phyloP scores from a whole-genome alignment of 2,113 vertebrate species.

The Acrocephalus kingi region DNA sequence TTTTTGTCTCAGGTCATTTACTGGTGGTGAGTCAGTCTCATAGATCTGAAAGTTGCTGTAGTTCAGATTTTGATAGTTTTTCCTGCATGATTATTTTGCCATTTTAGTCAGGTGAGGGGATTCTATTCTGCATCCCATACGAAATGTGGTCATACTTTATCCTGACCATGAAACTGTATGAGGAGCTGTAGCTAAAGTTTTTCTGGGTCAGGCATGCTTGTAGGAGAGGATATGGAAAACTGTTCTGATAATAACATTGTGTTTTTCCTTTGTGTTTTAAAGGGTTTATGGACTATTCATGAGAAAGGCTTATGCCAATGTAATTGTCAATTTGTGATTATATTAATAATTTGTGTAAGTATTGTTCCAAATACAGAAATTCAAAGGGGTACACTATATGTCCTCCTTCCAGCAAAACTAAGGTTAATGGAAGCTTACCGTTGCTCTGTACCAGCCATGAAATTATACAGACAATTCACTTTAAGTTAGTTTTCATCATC shows the following conservation, averaged over 20 bases:
- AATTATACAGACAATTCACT: not conserved
- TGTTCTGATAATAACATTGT: not conserved
- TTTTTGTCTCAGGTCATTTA: not conserved
- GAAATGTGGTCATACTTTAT: not conserved
- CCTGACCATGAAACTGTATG: not conserved
- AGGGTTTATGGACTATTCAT: not conserved
- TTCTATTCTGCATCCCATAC: rapidly evolving
- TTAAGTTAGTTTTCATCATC: not conserved
- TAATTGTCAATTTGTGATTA: not conserved
- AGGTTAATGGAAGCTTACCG: not conserved
- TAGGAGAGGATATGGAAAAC: not conserved
- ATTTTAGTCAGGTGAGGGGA: not conserved
- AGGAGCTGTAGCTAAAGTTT: not conserved
- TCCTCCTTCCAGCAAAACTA: not conserved
- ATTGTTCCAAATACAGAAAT: not conserved
- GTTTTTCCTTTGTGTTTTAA: not conserved
- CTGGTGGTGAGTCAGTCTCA: not conserved
- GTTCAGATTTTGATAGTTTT: not conserved
- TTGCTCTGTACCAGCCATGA: not conserved
- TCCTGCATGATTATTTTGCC: not conserved
- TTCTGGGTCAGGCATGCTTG: not conserved
- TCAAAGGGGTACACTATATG: not conserved
- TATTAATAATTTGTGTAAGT: not conserved
- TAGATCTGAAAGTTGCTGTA: not conserved
- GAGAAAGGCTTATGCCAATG: not conserved